These are phyloP conservation scores for Dryomyza anilis DNA, from an alignment of 2,888 invertebrate genomes.

Conservation along the genomic window DNA sequence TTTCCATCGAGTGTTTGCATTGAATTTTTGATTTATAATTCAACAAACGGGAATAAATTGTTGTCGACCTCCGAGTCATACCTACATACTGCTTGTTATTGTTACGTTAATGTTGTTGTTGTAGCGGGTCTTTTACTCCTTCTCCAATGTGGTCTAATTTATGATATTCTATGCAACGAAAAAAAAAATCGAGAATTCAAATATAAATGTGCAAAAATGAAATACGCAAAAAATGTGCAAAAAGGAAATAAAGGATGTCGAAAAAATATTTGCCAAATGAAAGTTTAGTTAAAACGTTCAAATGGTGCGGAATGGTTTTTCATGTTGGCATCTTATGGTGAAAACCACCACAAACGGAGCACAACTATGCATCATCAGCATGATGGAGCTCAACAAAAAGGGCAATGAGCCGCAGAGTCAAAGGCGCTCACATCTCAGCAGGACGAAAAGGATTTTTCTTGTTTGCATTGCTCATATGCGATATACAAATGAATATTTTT, in stretches of 20 bases:
- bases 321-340: slow-evolving; percentile 4
- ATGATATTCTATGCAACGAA: slow-evolving; percentile 14
- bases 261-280: not conserved
- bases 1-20: slow-evolving; percentile 17
- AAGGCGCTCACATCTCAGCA: not conserved
- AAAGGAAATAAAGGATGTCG: not conserved
- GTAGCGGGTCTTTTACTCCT: slow-evolving; percentile 1
- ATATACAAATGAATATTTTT: too few relatives aligned
- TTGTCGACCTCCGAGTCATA: slow-evolving; percentile 2
- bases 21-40: slow-evolving; percentile 24
- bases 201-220: not conserved
- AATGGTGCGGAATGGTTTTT: slow-evolving; percentile 15
- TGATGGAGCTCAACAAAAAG: too few relatives aligned
- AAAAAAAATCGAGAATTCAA: slow-evolving; percentile 17
- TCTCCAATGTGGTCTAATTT: slow-evolving; percentile 14
- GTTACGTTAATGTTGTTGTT: not conserved
- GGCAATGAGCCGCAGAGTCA: too few relatives aligned
- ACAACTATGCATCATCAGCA: too few relatives aligned
- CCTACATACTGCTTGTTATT: not conserved
- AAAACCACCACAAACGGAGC: slow-evolving; percentile 2
- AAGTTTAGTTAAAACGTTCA: slow-evolving; percentile 1
- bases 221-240: not conserved
- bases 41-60: slow-evolving; percentile 22
- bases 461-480: too few relatives aligned
- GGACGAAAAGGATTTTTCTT: not conserved